phyloP scores from a whole-genome alignment of 1,140 invertebrate genomes.

The Temnothorax nylanderi region DNA sequence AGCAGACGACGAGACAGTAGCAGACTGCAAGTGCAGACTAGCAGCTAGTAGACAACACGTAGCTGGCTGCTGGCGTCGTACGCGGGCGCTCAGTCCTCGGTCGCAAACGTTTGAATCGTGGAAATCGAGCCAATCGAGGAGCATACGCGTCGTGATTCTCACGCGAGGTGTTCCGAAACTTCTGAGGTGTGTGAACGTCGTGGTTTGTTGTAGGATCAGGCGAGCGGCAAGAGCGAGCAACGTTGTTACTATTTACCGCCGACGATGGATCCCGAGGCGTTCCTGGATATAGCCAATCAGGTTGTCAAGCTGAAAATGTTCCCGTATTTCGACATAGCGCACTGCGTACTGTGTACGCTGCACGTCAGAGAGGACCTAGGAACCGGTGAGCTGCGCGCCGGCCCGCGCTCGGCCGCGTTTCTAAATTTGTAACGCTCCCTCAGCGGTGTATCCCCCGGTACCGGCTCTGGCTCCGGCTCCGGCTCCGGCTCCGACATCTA shows the following conservation, averaged over 20 bases:
- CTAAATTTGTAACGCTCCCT: slow-evolving; percentile 81
- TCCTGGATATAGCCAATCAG: slow-evolving; percentile 98
- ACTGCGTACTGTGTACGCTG: slow-evolving; percentile 95
- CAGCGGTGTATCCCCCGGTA: background rate
- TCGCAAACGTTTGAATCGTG: slow-evolving; percentile 56
- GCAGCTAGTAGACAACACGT: slow-evolving; percentile 63
- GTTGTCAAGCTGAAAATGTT: slow-evolving; percentile 99
- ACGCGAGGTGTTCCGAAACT: background rate
- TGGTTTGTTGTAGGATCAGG: background rate
- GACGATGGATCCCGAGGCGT: slow-evolving; percentile 98
- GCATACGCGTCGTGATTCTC: background rate
- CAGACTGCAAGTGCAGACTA: too few relatives aligned
- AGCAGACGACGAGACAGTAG: slow-evolving; percentile 68
- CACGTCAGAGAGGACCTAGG: slow-evolving; percentile 98
- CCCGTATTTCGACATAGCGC: slow-evolving; percentile 99
- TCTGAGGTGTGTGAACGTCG: background rate
- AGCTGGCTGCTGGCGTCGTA: slow-evolving; percentile 66
- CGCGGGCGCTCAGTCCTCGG: slow-evolving; percentile 48
- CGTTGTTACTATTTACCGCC: background rate
- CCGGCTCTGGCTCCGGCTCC: too few relatives aligned
- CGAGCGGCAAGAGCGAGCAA: background rate
- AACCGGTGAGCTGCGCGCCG: slow-evolving; percentile 88
- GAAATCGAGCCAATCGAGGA: background rate
- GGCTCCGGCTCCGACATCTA: too few relatives aligned
- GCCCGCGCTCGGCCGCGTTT: slow-evolving; percentile 76